These are phyloP conservation scores for Syngnathus floridae DNA, from an alignment of 2,113 vertebrate species.

Conservation along the genomic window DNA sequence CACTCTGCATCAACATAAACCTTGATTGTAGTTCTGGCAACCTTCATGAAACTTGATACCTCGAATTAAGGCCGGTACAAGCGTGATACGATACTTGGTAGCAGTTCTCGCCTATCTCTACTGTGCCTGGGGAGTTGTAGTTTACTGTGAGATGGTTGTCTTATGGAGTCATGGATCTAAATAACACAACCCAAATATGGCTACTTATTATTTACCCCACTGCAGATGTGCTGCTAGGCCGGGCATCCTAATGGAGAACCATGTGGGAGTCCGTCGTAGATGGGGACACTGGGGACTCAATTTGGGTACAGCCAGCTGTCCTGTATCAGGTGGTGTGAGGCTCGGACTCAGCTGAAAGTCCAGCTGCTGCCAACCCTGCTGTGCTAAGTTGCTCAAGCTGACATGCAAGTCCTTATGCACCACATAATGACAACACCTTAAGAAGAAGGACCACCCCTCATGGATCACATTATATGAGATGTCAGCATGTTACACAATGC, in stretches of 20 bases:
- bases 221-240: conserved; percentile 19
- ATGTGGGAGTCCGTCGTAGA: conserved; percentile 46
- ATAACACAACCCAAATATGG: neutral
- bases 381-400: conserved; percentile 4
- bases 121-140: no score
- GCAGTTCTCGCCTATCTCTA: no score
- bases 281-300: conserved; percentile 28
- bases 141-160: no score
- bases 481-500: neutral
- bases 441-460: neutral
- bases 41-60: no score
- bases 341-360: conserved; percentile 47
- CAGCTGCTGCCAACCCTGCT: conserved; percentile 41
- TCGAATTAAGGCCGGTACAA: no score
- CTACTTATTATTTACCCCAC: neutral
- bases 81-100: no score
- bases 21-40: no score
- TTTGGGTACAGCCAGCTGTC: conserved; percentile 40
- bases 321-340: conserved; percentile 22
- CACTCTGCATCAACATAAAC: no score
- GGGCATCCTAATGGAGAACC: conserved; percentile 25
- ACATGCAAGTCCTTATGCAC: neutral
- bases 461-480: neutral
- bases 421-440: neutral
- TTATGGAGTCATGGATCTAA: neutral